Base-by-base conservation (phyloP, 2,888 invertebrate genomes). In the Saturnia japonica region DNA sequence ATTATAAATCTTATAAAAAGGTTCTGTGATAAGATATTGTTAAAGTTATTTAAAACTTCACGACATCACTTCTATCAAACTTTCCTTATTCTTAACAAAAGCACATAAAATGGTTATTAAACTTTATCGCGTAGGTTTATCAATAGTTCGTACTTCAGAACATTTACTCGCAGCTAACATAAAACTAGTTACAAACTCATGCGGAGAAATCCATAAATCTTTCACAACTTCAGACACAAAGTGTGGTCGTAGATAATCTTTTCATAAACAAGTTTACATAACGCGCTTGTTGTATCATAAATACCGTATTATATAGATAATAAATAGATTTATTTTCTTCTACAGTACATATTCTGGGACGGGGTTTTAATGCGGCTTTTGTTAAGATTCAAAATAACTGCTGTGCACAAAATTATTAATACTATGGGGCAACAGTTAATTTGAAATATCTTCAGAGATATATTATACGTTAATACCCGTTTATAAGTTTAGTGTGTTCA, bases 201-300 rank as follows among this genome's bases (percentile, higher is more conserved):
- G 40, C 40, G 64, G 19, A 19, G 64, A 40, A 64, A 1, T n/a
- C 1, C 64, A 64, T 64, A 64, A 64, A 64, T 64, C 64, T 64
- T 40, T 11, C 64, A 54, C n/a, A 64, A 64, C 64, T 40, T 40
- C 34, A 64, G 9, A 22, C 60, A 60, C 28, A 28, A 60, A 34
- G 14, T 16, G 14, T 16, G 28, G 28, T 62, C 60, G 28, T 62
- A 28, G 28, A 62, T 34, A 62, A 62, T 28, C 60, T 62, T 62
- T 62, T 62, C 28, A 28, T 62, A n/a, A 34, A 62, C 60, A 62
- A 64, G 40, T 64, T 64, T 40, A 40, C 40, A 64, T 40, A 64
- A 34, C 11, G 40, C 40, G 19, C 9, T 64, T 40, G 40, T 19
- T 40, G n/a, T 40, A 64, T 64, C 40, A 64, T 64, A 64, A 40